Evolutionary conservation across 2,888 invertebrate species (phyloP), one percentile per base, ranked within the genome.

Genomic region (Diloba caeruleocephala): DNA sequence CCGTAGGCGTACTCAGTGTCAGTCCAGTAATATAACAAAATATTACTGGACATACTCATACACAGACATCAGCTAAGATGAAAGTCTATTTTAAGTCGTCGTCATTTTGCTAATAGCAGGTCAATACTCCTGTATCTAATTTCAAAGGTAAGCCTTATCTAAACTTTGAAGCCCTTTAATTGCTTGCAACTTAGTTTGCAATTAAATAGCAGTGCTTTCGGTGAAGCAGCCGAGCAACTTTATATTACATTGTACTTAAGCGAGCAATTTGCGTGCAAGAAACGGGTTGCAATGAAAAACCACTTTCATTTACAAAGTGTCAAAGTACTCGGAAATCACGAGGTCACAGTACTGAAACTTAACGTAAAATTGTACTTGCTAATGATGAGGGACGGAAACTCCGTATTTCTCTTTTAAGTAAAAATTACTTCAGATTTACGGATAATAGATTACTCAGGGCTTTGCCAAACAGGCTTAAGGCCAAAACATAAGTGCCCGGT

Each of bases 371-470:
- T 63, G 15, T 37, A 69, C 45, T 63, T 63, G 51, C 48, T 50
- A 65, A 65, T 32, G 61, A 58, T 38, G 46, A 10, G 23, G 13
- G 28, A 51, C 19, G 32, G 23, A 15, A 34, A 28, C 42, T 26
- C 9, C 21, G 46, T 43, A 59, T 53, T 59, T 49, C 56, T 61
- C 25, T 31, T 63, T 44, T 33, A 59, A 65, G 32, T 46, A 46
- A 21, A 21, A 53, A 62, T 62, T 66, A 60, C 62, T 52, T 41
- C 36, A 43, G 53, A 59, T 66, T 66, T 66, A 28, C 37, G 9
- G 34, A 41, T 43, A 46, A 46, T 39, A 44, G 46, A 66, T 66
- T 48, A 59, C 29, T 41, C 46, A 7, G 21, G 13, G 12, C 31
- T 33, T n/a, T 26, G 39, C 41, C 66, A 43, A 57, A 44, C 39